These are phyloP conservation scores for Luffia ferchaultella DNA, from an alignment of 2,888 invertebrate genomes.

Conservation along the genomic window DNA sequence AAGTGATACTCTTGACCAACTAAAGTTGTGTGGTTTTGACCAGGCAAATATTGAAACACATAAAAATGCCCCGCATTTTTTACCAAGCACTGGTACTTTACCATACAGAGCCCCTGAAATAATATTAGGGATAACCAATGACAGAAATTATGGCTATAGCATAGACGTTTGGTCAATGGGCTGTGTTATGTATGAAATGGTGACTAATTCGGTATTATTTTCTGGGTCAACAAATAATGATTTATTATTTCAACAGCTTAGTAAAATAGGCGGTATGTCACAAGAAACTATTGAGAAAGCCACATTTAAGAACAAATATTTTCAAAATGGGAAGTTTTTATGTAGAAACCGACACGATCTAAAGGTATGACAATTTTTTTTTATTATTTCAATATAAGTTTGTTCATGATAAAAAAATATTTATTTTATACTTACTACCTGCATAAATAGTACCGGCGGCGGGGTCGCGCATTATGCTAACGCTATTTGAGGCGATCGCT, in stretches of 20 bases:
- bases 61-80: background rate
- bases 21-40: slow-evolving; percentile 45
- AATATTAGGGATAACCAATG: slow-evolving; percentile 29
- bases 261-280: slow-evolving; percentile 25
- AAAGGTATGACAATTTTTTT: slow-evolving; percentile 17
- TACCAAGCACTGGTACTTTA: slow-evolving; percentile 22
- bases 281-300: slow-evolving; percentile 25
- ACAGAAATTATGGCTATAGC: slow-evolving; percentile 16
- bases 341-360: slow-evolving; percentile 12
- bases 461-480: too few relatives aligned
- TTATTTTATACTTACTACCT: too few relatives aligned
- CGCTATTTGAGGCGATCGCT: too few relatives aligned
- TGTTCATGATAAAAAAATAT: too few relatives aligned
- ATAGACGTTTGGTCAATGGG: slow-evolving; percentile 43
- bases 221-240: slow-evolving; percentile 24
- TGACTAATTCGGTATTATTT: slow-evolving; percentile 25
- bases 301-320: slow-evolving; percentile 19
- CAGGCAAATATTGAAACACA: slow-evolving; percentile 17
- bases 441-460: too few relatives aligned
- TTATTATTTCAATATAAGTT: background rate
- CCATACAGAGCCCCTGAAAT: slow-evolving; percentile 39
- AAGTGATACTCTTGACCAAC: slow-evolving; percentile 18
- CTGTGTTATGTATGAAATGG: slow-evolving; percentile 37
- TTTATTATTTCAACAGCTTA: slow-evolving; percentile 31
- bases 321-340: slow-evolving; percentile 21